Evolutionary conservation across 2,113 vertebrate genomes (phyloP), one percentile per base, ranked within the genome.

Genomic region (Oreochromis tanganicae): DNA sequence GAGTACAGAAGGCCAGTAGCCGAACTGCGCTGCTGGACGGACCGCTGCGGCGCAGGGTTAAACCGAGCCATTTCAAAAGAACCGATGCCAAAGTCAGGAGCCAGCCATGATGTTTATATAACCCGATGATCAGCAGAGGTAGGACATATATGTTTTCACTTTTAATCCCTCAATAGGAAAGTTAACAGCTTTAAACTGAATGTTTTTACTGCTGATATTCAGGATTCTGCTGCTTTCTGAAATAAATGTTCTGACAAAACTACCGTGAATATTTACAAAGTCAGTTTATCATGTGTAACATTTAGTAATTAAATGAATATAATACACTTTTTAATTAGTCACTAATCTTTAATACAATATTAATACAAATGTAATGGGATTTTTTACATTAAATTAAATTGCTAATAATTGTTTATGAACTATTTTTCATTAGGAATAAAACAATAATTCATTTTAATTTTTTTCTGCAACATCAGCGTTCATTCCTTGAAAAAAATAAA

Each of bases 51-150:
- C 14, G 9, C 50, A 5, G 32, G 85, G 75, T 82, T 24, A 52
- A 80, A 71, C 61, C 55, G 50, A 86, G 87, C 81, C 59, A 19
- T 85, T 86, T 87, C 83, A 46, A 78, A 86, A 81, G 90, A 92
- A 83, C 93, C 78, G 89, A 95, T 93, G 94, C 92, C 85, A 94
- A 94, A 85, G 83, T 89, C 81, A 24, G 75, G 89, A 92, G 89
- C 84, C 87, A 83, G 89, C 88, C 92, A 94, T 92, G 88, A 93
- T 94, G 94, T 93, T 84, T 94, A 93, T 91, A 91, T 95, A 96
- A 95, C 95, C 95, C 91, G 90, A 96, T 96, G 95, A 95, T 71
- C 91, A 93, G 85, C 91, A 93, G 92, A 95, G 94, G 95, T 96
- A 93, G 48, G 92, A 81, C 16, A 71, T 27, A 5, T 2, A 6